Percentiles rank a stretch among this genome's conserved stretches.
phyloP scores from a whole-genome alignment of 1,140 invertebrate species.

The Rhopalosiphum padi region DNA sequence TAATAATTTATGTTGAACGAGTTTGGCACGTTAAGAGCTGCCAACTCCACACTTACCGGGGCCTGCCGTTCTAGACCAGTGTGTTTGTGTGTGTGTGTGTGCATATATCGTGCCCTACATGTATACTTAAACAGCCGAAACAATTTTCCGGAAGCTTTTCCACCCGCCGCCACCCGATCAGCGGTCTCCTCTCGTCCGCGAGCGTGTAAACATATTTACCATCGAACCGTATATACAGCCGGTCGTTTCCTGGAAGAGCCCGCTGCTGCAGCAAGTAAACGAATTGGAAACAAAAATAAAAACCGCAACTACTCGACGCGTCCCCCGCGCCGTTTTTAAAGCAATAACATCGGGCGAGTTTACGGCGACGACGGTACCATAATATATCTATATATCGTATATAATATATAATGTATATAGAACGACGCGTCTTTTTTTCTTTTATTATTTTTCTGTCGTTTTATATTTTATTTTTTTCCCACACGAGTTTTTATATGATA shows the following conservation, averaged over 20 bases:
- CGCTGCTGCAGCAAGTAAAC: slow-evolving; percentile 21
- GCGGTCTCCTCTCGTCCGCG: background rate
- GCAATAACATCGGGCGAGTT: slow-evolving; percentile 1
- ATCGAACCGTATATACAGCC: background rate
- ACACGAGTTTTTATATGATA: background rate
- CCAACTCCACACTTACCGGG: slow-evolving; percentile 47
- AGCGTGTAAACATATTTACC: background rate
- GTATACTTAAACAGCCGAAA: slow-evolving; percentile 40
- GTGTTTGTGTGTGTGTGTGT: background rate
- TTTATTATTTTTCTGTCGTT: background rate
- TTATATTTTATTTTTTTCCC: background rate
- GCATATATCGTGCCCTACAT: background rate
- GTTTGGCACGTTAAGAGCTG: slow-evolving; percentile 57
- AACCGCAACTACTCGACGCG: slow-evolving; percentile 1
- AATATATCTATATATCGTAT: background rate
- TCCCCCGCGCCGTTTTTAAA: background rate
- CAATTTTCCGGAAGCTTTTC: slow-evolving; percentile 55
- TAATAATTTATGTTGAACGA: slow-evolving; percentile 57
- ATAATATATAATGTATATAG: background rate
- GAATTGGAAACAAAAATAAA: slow-evolving; percentile 51
- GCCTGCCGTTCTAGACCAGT: background rate
- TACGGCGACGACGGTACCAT: background rate
- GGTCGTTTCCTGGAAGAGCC: background rate
- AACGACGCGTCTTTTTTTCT: background rate
- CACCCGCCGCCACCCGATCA: background rate